Base-by-base conservation (phyloP, 2,113 vertebrate species). In the Symphodus melops region DNA sequence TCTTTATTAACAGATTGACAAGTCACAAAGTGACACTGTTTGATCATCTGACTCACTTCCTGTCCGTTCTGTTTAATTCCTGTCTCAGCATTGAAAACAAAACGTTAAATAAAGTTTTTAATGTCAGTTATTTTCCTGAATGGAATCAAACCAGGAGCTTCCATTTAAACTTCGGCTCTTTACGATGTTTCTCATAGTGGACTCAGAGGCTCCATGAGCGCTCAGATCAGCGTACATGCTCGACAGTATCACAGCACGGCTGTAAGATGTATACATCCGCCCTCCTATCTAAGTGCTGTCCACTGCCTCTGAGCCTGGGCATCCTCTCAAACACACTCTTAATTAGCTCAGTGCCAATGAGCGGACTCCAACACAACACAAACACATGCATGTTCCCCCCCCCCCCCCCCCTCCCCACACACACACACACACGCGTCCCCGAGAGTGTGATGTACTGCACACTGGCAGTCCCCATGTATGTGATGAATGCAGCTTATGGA, bases 401-500 rank as follows among this genome's bases (percentile, higher is more conserved):
- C 69, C 41, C 61, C 70, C 28, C n/a, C n/a, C 23, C 55, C n/a
- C 37, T 49, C 51, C 69, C 4, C 28, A 33, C 28, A 33, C 28
- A 33, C 28, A 5, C 28, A 33, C 28, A 33, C 67, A 75, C 23
- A 46, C 20, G 20, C 37, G 72, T 71, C 77, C 85, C 89, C 85
- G 62, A 9, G 86, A 86, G 78, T 70, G 82, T 79, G 85, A 87
- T 87, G 77, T 64, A 79, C 25, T 51, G 77, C 87, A 17, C 85
- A 21, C 51, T 8, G 71, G 72, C 48, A 25, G 79, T 83, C 78
- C 72, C 63, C 61, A 13, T 51, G 79, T 75, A 74, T 68, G 79
- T 88, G 88, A 90, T 85, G 88, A 83, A 91, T 83, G 88, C 88
- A 70, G 90, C 84, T 71, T 73, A 69, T 73, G 82, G 77, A 84